Base-by-base conservation (phyloP, 2,888 invertebrate species). In the Mythimna ferrago region DNA sequence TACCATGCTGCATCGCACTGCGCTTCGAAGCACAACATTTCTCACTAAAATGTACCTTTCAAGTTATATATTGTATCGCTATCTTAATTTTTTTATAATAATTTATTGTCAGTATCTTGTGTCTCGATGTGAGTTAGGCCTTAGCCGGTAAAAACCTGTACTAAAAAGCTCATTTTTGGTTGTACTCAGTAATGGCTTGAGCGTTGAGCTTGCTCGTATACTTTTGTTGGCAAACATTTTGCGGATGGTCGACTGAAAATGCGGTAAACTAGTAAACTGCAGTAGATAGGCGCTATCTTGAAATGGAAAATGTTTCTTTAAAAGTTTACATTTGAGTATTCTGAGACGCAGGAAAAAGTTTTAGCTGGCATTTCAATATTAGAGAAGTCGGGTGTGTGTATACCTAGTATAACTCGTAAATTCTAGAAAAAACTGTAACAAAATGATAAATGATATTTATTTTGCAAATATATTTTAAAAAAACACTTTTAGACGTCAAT, bases 81-180 rank as follows among this genome's bases (percentile, higher is more conserved):
- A 21, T 21, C 21, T 54, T 48, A 48, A 16, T 10, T 16, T 16
- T 16, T n/a, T 19, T 51, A 51, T 19, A 7, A 19, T 53, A 19
- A 7, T 16, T 48, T 48, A 48, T 5, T 48, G 2, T 19, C 48
- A 6, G 48, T 48, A 48, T 48, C 48, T 48, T 6, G 26, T 19
- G 7, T 35, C 19, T 19, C 32, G 1, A 11, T 38, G 60, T 60
- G n/a, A n/a, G 61, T 14, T 38, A 5, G 3, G 4, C 61, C 21
- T 61, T 71, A 77, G 26, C 71, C 48, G 63, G 61, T 63, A 66
- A 67, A 75, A 73, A 72, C 44, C 60, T 57, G 65, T 51, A 60
- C 44, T 75, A 73, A 81, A 73, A 83, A 72, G 76, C 65, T 73
- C 73, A 62, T 72, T 71, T 81, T 73, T 67, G 63, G 60, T 41